Base-by-base conservation (phyloP, 2,797 vertebrate genomes). In the Leptoclinus maculatus region DNA sequence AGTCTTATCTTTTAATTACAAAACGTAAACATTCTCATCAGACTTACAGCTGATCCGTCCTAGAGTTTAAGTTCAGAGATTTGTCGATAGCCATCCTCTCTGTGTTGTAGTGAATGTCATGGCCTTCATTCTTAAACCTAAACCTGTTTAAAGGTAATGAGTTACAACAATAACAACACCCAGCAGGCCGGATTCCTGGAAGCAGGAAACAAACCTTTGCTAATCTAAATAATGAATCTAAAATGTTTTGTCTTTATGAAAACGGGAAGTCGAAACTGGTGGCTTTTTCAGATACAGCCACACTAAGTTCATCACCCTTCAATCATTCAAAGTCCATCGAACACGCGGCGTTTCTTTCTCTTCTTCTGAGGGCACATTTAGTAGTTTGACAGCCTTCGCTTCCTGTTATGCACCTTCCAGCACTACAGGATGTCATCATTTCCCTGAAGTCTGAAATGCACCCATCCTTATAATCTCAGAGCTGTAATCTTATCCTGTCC, bases 131-230 rank as follows among this genome's bases (percentile, higher is more conserved):
- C 43, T 25, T 5, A 59, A 58, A 51, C 17, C 23, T 5, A 43
- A 75, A 53, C 58, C 38, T 62, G 25, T 41, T 80, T 63, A 16
- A 23, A 49, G 45, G 16, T 62, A 60, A 71, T 16, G 56, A 29
- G 39, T 51, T 43, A 19, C 34, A 34, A 6, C 59, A 47, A 14
- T 39, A 10, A 25, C 14, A 41, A 34, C 56, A 7, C 10, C n/a
- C 7, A 8, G 43, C n/a, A 8, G 38, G 21, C n/a, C 32, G n/a
- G 49, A 59, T 17, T n/a, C n/a, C 38, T 17, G 23, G 23, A 38
- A 59, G 14, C 29, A 71, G 47, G 41, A 79, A 77, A 23, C 12
- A 27, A 41, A 66, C 3, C 17, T 59, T 0, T 23, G 3, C 17
- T 34, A 7, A 7, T 34, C 32, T 34, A 7, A 1, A 34, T 34